Evolutionary conservation across 2,113 vertebrate species (phyloP).

Genomic region (Phrynosoma blainvillii): DNA sequence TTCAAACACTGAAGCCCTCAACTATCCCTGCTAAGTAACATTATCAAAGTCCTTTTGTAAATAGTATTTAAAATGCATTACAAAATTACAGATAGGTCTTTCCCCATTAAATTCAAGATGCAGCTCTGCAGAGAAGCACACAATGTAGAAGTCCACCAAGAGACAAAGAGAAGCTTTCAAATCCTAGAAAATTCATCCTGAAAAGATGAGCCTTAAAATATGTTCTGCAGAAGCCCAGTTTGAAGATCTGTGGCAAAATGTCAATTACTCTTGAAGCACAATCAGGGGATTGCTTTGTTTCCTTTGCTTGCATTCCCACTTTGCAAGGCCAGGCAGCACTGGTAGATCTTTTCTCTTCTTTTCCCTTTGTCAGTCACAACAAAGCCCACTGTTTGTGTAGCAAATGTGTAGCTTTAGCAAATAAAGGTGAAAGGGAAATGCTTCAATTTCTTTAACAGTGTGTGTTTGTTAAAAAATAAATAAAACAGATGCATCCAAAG

Average conservation of each 20-base stretch:
- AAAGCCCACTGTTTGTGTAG: background rate
- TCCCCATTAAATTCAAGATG: background rate
- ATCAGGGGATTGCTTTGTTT: background rate
- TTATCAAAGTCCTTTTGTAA: too few relatives aligned
- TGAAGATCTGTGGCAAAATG: background rate
- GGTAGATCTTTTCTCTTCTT: background rate
- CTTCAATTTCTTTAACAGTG: conserved; percentile 32
- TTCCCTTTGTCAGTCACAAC: background rate
- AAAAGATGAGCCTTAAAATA: background rate
- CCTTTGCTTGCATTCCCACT: background rate
- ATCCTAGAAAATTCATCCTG: background rate
- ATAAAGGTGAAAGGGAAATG: conserved; percentile 21
- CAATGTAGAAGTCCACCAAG: background rate
- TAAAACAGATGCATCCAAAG: conserved; percentile 37
- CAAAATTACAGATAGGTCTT: background rate
- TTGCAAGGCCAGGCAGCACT: background rate
- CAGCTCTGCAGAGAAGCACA: background rate
- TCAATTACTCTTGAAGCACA: background rate
- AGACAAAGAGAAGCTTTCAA: background rate
- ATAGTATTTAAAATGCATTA: too few relatives aligned
- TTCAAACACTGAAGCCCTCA: background rate
- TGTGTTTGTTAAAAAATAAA: background rate
- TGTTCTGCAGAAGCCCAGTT: background rate
- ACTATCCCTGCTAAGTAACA: background rate
- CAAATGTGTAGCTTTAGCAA: background rate